These are phyloP conservation scores for Eugnorisma glareosa DNA, from an alignment of 2,888 invertebrate genomes.

Conservation along the genomic window DNA sequence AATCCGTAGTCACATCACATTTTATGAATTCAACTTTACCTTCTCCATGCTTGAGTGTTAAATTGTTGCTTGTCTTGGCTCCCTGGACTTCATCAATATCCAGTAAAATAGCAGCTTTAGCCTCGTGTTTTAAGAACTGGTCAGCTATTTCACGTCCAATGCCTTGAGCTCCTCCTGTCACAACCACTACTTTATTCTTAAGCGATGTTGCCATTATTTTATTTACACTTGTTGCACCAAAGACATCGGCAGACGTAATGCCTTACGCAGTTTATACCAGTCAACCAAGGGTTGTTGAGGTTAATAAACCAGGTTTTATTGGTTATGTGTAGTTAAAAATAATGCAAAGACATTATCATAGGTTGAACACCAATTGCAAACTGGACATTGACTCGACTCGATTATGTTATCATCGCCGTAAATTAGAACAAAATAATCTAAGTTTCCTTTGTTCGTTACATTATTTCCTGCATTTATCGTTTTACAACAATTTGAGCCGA, in stretches of 20 bases:
- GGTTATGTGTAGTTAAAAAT: not conserved
- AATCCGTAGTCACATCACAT: conserved; percentile 68
- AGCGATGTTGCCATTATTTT: conserved; percentile 63
- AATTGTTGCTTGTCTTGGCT: conserved; percentile 15
- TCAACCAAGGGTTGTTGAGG: not conserved
- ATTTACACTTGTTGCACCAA: not conserved
- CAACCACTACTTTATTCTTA: conserved; percentile 69
- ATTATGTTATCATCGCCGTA: conserved; percentile 3
- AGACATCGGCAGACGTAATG: not conserved
- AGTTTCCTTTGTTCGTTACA: not conserved
- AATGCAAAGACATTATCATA: conserved; percentile 54
- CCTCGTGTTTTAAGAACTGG: conserved; percentile 83
- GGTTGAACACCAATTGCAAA: not conserved
- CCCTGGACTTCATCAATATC: conserved; percentile 56
- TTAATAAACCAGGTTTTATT: not conserved
- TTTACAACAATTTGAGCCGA: not conserved
- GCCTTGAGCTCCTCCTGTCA: conserved; percentile 90
- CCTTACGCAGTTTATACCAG: not conserved
- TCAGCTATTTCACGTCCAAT: conserved; percentile 87
- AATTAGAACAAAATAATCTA: not conserved
- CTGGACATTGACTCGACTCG: not conserved
- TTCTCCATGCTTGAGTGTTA: conserved; percentile 48
- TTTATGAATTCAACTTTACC: conserved; percentile 61
- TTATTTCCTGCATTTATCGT: not conserved
- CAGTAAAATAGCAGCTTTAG: conserved; percentile 61